phyloP scores from a whole-genome alignment of 2,797 vertebrate genomes.

The Phyllotis vaccarum region DNA sequence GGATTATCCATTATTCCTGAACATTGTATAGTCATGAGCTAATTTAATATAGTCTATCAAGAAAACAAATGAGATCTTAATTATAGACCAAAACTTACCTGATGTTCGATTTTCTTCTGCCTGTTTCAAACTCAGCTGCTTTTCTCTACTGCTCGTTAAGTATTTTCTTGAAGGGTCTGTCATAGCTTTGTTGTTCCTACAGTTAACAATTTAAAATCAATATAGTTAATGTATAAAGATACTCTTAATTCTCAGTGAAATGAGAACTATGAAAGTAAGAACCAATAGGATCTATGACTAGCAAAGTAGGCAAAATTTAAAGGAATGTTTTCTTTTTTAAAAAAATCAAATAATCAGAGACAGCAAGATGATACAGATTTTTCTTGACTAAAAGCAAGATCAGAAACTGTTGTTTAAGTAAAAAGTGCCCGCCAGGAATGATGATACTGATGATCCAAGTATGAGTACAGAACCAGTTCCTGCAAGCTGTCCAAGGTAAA shows the following conservation, averaged over 20 bases:
- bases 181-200: constrained; percentile 97
- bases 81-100: constrained; percentile 87
- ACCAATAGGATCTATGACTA: neutral
- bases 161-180: constrained; percentile 94
- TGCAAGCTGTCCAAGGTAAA: neutral
- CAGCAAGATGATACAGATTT: neutral
- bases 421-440: neutral
- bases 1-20: constrained; percentile 36
- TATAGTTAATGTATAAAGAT: constrained; percentile 13
- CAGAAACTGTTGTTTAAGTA: neutral
- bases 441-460: neutral
- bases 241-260: neutral
- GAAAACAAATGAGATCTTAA: constrained; percentile 24
- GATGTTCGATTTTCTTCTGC: constrained; percentile 94
- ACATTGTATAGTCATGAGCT: neutral
- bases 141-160: constrained; percentile 95
- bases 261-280: constrained; percentile 63
- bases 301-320: constrained; percentile 41
- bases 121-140: constrained; percentile 93
- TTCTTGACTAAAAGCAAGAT: constrained; percentile 40
- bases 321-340: constrained; percentile 23
- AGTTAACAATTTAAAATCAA: constrained; percentile 74
- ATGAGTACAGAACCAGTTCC: neutral
- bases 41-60: constrained; percentile 24
- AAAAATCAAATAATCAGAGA: constrained; percentile 54